Evolutionary conservation across 2,113 vertebrate species (phyloP).

Genomic region (Hippopotamus amphibius): DNA sequence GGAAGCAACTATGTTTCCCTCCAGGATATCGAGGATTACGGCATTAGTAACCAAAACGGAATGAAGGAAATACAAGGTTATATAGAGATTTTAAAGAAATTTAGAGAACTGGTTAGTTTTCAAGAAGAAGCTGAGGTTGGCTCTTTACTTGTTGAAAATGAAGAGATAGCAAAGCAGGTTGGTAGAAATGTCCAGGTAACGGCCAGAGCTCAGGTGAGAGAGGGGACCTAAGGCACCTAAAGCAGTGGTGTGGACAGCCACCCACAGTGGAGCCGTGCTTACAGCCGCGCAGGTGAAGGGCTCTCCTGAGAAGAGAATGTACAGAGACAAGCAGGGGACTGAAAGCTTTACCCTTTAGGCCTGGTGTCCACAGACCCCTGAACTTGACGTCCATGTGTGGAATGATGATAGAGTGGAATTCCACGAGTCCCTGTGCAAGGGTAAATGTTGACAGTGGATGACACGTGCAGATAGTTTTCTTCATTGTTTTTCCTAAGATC

Average conservation of each 20-base stretch:
- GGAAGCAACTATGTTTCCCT: neutral
- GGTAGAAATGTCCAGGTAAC: neutral
- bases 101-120: slow-evolving; percentile 5
- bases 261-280: fast-evolving
- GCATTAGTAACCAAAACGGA: neutral
- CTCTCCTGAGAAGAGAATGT: neutral
- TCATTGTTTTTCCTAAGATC: neutral
- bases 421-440: neutral
- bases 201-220: neutral
- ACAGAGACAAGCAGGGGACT: neutral
- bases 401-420: neutral
- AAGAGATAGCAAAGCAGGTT: neutral
- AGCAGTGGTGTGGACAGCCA: fast-evolving
- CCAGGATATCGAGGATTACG: neutral
- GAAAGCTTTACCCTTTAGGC: neutral
- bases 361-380: neutral
- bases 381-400: neutral
- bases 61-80: neutral
- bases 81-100: neutral
- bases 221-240: neutral
- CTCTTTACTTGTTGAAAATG: neutral
- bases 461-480: neutral
- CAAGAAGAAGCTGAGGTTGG: neutral
- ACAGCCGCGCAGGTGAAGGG: neutral
- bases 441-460: neutral